Evolutionary conservation across 2,888 invertebrate species (phyloP).

Genomic region (Latheticus oryzae): DNA sequence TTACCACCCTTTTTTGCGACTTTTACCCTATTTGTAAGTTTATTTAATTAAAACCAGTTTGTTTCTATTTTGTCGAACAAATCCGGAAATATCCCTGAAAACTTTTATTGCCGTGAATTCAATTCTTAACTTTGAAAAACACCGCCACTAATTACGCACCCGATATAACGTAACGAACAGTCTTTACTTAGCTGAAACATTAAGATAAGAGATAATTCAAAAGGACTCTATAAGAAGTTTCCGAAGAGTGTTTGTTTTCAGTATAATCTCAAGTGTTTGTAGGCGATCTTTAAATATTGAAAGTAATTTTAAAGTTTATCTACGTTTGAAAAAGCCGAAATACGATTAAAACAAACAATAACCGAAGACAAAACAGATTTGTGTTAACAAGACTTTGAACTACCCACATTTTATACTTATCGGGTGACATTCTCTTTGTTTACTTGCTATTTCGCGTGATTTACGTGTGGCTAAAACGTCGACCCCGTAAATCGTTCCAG

Average conservation of each 20-base stretch:
- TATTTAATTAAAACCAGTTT: conserved; percentile 32
- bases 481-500: conserved; percentile 14
- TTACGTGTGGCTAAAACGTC: conserved; percentile 22
- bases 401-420: conserved; percentile 43
- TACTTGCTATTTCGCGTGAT: conserved; percentile 41
- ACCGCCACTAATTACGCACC: conserved; percentile 38
- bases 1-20: conserved; percentile 31
- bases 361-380: conserved; percentile 39
- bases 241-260: conserved; percentile 35
- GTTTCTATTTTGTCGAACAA: conserved; percentile 30
- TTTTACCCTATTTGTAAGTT: too few relatives aligned
- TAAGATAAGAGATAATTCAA: conserved; percentile 37
- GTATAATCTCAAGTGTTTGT: conserved; percentile 39
- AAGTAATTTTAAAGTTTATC: conserved; percentile 35
- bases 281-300: conserved; percentile 39
- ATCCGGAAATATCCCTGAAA: conserved; percentile 19
- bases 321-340: conserved; percentile 27
- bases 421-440: conserved; percentile 41
- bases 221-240: conserved; percentile 40
- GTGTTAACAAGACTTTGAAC: conserved; percentile 41
- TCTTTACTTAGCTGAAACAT: conserved; percentile 26
- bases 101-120: conserved; percentile 31
- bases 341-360: conserved; percentile 35
- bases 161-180: conserved; percentile 27
- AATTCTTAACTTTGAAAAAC: conserved; percentile 30